Base-by-base conservation (phyloP, 2,888 invertebrate genomes). In the Augiades crinisus region DNA sequence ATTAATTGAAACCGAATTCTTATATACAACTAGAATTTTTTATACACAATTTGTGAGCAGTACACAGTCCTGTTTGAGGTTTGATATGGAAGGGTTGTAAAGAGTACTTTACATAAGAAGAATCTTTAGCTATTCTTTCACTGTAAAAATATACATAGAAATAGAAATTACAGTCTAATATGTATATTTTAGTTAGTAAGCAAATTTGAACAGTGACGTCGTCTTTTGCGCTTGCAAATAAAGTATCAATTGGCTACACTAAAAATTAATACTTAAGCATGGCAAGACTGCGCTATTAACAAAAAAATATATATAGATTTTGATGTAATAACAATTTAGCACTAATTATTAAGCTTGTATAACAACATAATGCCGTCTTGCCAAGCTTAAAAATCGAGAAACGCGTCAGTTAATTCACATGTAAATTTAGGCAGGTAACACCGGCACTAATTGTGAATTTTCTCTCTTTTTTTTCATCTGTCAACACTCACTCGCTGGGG, bases 401-500 rank as follows among this genome's bases (percentile, higher is more conserved):
- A 12, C 37, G 8, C 31, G 43, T 43, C 19, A 10, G 30, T 57
- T 34, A 43, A 14, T 38, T 62, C 34, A 30, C 51, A 49, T 40
- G 53, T 8, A 40, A 40, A 58, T 55, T 58, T 58, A 51, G 56
- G 43, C 52, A 57, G 65, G 65, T 62, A 75, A 75, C 70, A 70
- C 46, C 46, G 54, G 69, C 68, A 78, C 79, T 88, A 84, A 88
- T 81, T 69, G 72, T 77, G 68, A 66, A 74, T 76, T 83, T 83
- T 85, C 79, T 81, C 70, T 75, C 74, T 81, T 79, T 86, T n/a
- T 78, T 85, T 86, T 65, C 84, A 86, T 87, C 81, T 81, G 72
- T 73, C 88, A 81, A 87, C 88, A 86, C 76, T 86, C 81, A 84
- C 41, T 51, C 77, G 82, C 81, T 83, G 85, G 87, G 89, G 86